Evolutionary conservation across 2,113 vertebrate species (phyloP).

Genomic region (Cranoglanis bouderius): DNA sequence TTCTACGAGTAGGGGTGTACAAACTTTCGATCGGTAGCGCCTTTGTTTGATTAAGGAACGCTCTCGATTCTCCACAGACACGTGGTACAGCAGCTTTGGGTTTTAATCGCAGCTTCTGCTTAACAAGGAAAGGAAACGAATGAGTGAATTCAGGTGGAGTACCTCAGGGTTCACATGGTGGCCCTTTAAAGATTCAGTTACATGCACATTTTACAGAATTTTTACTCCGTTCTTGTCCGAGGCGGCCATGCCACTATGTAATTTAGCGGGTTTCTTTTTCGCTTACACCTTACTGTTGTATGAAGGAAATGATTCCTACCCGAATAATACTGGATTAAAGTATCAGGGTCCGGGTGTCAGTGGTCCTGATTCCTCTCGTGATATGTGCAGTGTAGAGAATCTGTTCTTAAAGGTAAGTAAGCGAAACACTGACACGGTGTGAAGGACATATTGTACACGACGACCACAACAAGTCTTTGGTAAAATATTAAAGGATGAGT

Average conservation of each 20-base stretch:
- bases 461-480: constrained; percentile 56
- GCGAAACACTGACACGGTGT: background rate
- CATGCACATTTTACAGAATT: background rate
- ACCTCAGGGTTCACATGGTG: constrained; percentile 14
- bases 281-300: background rate
- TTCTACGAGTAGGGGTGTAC: background rate
- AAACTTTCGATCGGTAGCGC: background rate
- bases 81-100: background rate
- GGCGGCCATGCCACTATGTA: background rate
- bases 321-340: background rate
- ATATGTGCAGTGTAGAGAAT: background rate
- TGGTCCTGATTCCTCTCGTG: background rate
- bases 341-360: background rate
- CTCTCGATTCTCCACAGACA: background rate
- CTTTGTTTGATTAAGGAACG: background rate
- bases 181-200: background rate
- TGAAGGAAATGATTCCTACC: background rate
- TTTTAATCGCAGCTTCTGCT: background rate
- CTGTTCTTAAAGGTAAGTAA: background rate
- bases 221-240: background rate
- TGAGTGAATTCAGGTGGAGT: background rate
- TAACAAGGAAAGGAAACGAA: no score
- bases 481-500: constrained; percentile 17
- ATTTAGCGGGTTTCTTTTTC: background rate
- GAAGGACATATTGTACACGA: constrained; percentile 50